These are phyloP conservation scores for Chrysopilus asiliformis DNA, from an alignment of 2,888 invertebrate genomes.

Conservation along the genomic window DNA sequence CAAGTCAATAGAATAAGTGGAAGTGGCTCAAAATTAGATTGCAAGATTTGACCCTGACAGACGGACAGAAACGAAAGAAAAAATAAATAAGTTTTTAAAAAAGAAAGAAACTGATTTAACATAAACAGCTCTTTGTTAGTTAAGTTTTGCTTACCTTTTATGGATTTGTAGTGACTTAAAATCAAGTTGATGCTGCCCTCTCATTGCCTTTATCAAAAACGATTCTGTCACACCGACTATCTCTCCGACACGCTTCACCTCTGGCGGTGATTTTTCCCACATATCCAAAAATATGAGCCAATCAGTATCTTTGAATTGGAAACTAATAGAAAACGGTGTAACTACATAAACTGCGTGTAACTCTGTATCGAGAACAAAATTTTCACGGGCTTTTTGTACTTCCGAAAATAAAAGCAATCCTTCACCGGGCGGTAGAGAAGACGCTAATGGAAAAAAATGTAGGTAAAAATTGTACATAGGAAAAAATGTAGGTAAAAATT, in stretches of 20 bases:
- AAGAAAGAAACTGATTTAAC: no score
- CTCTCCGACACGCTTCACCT: slow-evolving; percentile 76
- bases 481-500: neutral
- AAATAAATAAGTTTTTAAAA: no score
- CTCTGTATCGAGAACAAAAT: slow-evolving; percentile 87
- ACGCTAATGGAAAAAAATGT: slow-evolving; percentile 43
- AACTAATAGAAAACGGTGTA: slow-evolving; percentile 81
- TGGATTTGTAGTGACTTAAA: slow-evolving; percentile 46
- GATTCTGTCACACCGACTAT: slow-evolving; percentile 79
- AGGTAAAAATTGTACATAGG: neutral
- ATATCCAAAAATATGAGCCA: slow-evolving; percentile 67
- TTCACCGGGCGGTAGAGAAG: slow-evolving; percentile 90
- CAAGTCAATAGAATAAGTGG: no score
- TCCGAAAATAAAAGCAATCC: slow-evolving; percentile 81
- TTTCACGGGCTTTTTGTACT: slow-evolving; percentile 74
- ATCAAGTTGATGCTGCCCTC: slow-evolving; percentile 47
- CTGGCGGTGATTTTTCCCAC: slow-evolving; percentile 67
- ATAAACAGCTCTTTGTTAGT: no score
- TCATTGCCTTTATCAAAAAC: slow-evolving; percentile 65
- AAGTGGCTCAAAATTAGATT: no score
- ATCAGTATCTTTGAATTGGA: slow-evolving; percentile 62
- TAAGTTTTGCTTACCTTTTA: slow-evolving; percentile 42
- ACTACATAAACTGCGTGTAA: slow-evolving; percentile 91
- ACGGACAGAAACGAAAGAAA: no score
- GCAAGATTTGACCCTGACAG: no score